Evolutionary conservation across 2,113 vertebrate species (phyloP).

Genomic region (Microcebus murinus): DNA sequence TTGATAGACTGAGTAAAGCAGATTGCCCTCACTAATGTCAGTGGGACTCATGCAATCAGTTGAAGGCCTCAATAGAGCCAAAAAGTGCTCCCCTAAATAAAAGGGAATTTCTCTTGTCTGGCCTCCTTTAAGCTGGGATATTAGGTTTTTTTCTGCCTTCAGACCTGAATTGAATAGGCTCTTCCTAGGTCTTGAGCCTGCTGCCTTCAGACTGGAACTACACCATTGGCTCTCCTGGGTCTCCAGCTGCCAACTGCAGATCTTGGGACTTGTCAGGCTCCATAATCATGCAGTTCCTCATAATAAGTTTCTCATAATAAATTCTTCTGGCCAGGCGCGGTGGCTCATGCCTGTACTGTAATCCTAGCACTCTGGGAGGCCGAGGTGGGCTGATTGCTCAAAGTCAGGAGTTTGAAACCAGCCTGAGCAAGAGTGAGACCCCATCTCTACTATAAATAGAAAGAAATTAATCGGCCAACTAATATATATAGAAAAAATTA

Average conservation of each 20-base stretch:
- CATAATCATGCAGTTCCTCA: neutral
- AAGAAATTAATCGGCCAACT: no score
- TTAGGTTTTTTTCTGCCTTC: neutral
- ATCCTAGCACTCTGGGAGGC: no score
- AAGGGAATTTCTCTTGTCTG: neutral
- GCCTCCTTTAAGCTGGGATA: neutral
- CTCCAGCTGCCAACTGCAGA: neutral
- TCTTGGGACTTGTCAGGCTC: neutral
- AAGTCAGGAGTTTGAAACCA: no score
- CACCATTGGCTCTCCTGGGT: neutral
- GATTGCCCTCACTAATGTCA: neutral
- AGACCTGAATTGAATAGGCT: neutral
- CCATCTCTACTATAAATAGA: no score
- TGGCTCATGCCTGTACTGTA: no score
- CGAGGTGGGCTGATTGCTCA: no score
- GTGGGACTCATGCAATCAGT: neutral
- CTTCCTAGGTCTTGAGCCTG: neutral
- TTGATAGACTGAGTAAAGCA: neutral
- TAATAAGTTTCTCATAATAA: neutral
- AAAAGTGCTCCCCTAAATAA: neutral
- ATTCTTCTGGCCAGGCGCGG: no score
- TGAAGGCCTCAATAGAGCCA: neutral
- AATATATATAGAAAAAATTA: no score
- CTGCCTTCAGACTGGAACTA: neutral
- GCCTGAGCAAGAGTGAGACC: no score